Percentiles rank a stretch among this genome's conserved stretches.
phyloP scores from a whole-genome alignment of 2,888 invertebrate species.

The Diloba caeruleocephala region DNA sequence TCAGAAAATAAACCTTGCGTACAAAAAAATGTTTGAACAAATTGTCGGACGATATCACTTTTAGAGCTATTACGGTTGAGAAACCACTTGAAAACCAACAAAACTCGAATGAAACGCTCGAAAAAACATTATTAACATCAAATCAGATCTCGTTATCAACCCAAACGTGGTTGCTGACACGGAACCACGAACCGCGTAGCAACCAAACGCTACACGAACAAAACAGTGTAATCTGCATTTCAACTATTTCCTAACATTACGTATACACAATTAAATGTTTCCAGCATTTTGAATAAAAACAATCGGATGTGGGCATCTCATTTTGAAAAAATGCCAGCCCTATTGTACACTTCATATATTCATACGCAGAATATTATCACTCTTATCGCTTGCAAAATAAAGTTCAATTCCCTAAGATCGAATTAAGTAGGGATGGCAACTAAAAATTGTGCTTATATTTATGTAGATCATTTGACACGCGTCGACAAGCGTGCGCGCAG shows the following conservation, averaged over 20 bases:
- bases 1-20: slow-evolving; percentile 35
- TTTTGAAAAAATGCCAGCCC: slow-evolving; percentile 60
- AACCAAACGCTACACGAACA: slow-evolving; percentile 52
- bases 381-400: slow-evolving; percentile 29
- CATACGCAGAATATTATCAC: background rate
- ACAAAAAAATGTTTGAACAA: slow-evolving; percentile 45
- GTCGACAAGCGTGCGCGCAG: slow-evolving; percentile 65
- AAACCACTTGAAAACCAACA: slow-evolving; percentile 56
- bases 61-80: slow-evolving; percentile 52
- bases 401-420: slow-evolving; percentile 42
- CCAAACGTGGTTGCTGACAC: slow-evolving; percentile 56
- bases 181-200: slow-evolving; percentile 58
- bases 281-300: slow-evolving; percentile 82
- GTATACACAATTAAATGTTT: slow-evolving; percentile 83
- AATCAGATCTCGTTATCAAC: slow-evolving; percentile 59
- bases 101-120: slow-evolving; percentile 54
- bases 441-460: slow-evolving; percentile 48
- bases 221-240: slow-evolving; percentile 63
- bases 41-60: slow-evolving; percentile 54
- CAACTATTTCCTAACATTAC: slow-evolving; percentile 68
- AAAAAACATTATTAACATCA: slow-evolving; percentile 57
- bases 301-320: slow-evolving; percentile 79
- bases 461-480: slow-evolving; percentile 76
- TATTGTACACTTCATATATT: slow-evolving; percentile 12
- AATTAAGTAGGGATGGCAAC: slow-evolving; percentile 35